A percentile compares a stretch with the other conserved stretches of the same genome.
Conservation (phyloP, 2,797 vertebrate species). For the Brotula barbata region DNA sequence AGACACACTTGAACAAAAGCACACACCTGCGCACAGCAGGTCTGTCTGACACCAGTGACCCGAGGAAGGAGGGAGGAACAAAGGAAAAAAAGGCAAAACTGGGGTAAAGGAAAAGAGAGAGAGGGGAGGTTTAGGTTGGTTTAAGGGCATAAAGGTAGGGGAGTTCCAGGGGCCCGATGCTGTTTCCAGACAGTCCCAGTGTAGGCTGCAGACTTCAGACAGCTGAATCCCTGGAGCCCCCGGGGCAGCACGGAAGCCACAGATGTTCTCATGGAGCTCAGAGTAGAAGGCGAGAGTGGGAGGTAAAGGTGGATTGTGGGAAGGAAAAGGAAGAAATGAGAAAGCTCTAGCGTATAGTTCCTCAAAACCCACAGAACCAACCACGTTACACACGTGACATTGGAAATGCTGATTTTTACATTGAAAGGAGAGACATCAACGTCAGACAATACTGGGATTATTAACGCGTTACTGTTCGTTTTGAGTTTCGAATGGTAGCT, state of each 20-base stretch:
- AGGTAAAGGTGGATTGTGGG: constrained; percentile 70
- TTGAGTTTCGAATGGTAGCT: constrained; percentile 8
- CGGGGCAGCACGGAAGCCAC: constrained; percentile 75
- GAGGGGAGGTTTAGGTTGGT: constrained; percentile 72
- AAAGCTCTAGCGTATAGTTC: constrained; percentile 74
- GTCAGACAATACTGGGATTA: constrained; percentile 13
- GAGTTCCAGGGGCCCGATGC: constrained; percentile 73
- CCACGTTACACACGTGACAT: constrained; percentile 36
- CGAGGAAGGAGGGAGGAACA: constrained; percentile 64
- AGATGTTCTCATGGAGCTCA: constrained; percentile 78
- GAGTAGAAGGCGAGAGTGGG: constrained; percentile 69
- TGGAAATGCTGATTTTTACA: constrained; percentile 42
- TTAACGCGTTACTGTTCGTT: constrained; percentile 10
- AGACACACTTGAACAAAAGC: constrained; percentile 69
- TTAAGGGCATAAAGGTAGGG: constrained; percentile 75
- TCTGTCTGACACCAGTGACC: constrained; percentile 79
- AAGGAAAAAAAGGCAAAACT: constrained; percentile 62
- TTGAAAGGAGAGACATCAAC: constrained; percentile 27
- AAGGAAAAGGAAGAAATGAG: constrained; percentile 64
- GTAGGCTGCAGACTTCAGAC: constrained; percentile 78
- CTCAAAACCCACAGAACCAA: constrained; percentile 69
- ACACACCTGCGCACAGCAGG: constrained; percentile 82
- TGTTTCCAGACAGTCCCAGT: constrained; percentile 78
- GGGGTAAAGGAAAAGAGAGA: constrained; percentile 65
- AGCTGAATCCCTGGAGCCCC: constrained; percentile 74